These are phyloP conservation scores for Heliothis virescens DNA, from an alignment of 1,140 invertebrate species.

Conservation along the genomic window DNA sequence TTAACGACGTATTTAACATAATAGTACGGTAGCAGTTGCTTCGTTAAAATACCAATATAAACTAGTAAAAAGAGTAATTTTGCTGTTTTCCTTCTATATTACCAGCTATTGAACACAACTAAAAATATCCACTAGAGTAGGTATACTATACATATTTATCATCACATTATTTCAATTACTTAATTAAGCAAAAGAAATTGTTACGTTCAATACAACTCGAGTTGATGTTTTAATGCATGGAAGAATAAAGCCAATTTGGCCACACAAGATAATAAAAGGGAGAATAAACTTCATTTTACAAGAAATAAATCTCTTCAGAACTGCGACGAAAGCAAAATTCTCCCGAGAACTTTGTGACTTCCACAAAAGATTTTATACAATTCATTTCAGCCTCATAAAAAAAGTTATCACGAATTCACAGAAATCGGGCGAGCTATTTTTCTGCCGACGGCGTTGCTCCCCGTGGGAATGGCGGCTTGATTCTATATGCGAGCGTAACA, in stretches of 20 bases:
- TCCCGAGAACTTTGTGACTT: conserved; percentile 75
- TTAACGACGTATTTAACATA: conserved; percentile 51
- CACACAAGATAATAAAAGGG: conserved; percentile 47
- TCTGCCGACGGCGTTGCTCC: conserved; percentile 65
- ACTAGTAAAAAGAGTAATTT: conserved; percentile 1
- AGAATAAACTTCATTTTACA: conserved; percentile 65
- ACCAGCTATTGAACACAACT: neutral
- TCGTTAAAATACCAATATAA: conserved; percentile 31
- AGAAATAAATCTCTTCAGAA: conserved; percentile 69
- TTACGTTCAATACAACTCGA: neutral
- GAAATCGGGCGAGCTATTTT: conserved; percentile 78
- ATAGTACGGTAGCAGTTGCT: conserved; percentile 18
- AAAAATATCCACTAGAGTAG: neutral
- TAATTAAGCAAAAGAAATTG: too few relatives aligned
- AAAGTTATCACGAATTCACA: conserved; percentile 81
- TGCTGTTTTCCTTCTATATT: neutral
- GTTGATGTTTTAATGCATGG: neutral
- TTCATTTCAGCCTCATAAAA: conserved; percentile 81
- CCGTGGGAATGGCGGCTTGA: conserved; percentile 71
- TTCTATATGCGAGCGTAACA: conserved; percentile 64
- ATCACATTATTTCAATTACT: too few relatives aligned
- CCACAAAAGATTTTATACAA: conserved; percentile 79
- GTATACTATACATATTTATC: too few relatives aligned
- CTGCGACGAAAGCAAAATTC: conserved; percentile 73
- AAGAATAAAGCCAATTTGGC: conserved; percentile 20